phyloP scores from a whole-genome alignment of 2,797 vertebrate genomes.

The Zalophus californianus region DNA sequence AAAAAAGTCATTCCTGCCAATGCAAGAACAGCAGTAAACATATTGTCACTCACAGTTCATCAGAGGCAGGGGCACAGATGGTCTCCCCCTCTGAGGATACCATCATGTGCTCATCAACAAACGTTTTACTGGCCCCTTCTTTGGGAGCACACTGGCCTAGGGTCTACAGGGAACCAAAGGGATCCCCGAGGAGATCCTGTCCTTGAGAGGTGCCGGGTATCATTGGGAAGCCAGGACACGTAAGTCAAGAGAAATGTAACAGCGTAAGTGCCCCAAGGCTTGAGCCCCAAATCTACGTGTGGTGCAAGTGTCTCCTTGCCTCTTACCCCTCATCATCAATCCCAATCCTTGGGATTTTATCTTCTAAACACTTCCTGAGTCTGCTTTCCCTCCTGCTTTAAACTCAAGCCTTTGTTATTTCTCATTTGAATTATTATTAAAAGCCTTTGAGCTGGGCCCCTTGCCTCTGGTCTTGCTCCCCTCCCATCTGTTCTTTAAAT shows the following conservation, averaged over 20 bases:
- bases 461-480: not conserved
- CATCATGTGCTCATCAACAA: not conserved
- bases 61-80: not conserved
- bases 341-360: not conserved
- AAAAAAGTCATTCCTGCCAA: not conserved
- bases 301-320: not conserved
- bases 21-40: not conserved
- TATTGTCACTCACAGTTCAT: not conserved
- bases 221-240: not conserved
- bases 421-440: conserved; percentile 7
- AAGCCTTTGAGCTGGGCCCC: not conserved
- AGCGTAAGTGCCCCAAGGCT: not conserved
- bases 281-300: not conserved
- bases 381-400: not conserved
- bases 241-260: not conserved
- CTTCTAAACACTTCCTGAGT: not conserved
- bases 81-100: not conserved
- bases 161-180: not conserved
- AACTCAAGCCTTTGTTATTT: conserved; percentile 1
- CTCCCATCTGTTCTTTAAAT: not conserved
- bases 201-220: not conserved
- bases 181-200: not conserved
- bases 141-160: not conserved
- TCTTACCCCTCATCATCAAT: not conserved
- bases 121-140: not conserved